These are phyloP conservation scores for Cottus gobio DNA, from an alignment of 2,113 vertebrate genomes.

Conservation along the genomic window DNA sequence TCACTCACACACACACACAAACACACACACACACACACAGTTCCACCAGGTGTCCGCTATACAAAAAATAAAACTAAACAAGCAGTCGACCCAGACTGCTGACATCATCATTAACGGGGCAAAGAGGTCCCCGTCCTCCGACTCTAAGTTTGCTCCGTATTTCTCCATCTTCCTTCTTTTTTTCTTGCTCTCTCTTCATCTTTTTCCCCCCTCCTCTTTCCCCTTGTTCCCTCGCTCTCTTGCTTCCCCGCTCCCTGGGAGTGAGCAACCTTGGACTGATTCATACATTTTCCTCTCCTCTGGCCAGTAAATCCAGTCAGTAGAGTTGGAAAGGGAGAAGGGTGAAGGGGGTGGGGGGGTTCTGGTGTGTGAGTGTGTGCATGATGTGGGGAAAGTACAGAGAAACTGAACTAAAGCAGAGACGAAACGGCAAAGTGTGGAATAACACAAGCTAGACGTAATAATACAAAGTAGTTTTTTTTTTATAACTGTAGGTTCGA, in stretches of 20 bases:
- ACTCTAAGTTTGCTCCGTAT: conserved; percentile 35
- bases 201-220: background rate
- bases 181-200: conserved; percentile 9
- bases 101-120: conserved; percentile 67
- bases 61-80: conserved; percentile 41
- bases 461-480: background rate
- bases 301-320: conserved; percentile 79
- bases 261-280: conserved; percentile 75
- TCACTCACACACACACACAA: background rate
- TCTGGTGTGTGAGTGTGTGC: conserved; percentile 7
- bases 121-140: conserved; percentile 42
- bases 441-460: background rate
- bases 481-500: background rate
- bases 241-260: conserved; percentile 67
- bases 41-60: conserved; percentile 54
- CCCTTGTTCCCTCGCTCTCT: conserved; percentile 53
- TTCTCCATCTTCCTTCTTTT: conserved; percentile 46
- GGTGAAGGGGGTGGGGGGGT: background rate
- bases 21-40: no score
- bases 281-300: conserved; percentile 86
- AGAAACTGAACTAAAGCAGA: conserved; percentile 11
- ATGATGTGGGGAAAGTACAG: conserved; percentile 46
- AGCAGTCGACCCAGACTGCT: conserved; percentile 52
- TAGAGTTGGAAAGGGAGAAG: conserved; percentile 46
- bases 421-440: background rate